Evolutionary conservation across 1,140 invertebrate genomes (phyloP).

Genomic region (Ganaspis sp.): DNA sequence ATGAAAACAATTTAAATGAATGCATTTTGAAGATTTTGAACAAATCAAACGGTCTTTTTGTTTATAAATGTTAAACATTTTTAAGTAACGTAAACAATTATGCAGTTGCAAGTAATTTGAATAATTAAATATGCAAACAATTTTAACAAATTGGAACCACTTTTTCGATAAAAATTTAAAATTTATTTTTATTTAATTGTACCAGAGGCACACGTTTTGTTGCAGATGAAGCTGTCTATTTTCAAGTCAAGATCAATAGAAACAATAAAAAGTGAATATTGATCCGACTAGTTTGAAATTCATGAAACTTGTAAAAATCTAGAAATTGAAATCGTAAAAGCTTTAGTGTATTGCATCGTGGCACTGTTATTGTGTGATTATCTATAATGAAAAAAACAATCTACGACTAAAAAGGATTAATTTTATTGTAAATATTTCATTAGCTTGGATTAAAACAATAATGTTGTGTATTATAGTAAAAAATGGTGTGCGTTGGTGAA

Average conservation of each 20-base stretch:
- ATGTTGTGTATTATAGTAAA: constrained; percentile 76
- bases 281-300: not conserved
- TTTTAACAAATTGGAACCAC: too few relatives aligned
- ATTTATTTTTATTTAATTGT: too few relatives aligned
- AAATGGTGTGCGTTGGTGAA: constrained; percentile 72
- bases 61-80: too few relatives aligned
- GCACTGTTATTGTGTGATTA: constrained; percentile 21
- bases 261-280: not conserved
- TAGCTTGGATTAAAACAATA: constrained; percentile 70
- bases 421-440: constrained; percentile 60
- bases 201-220: too few relatives aligned
- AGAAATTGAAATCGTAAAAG: constrained; percentile 11
- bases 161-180: too few relatives aligned
- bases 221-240: not conserved
- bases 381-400: not conserved
- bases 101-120: too few relatives aligned
- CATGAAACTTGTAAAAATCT: not conserved
- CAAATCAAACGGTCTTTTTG: too few relatives aligned
- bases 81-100: too few relatives aligned
- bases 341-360: constrained; percentile 25
- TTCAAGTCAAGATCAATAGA: not conserved
- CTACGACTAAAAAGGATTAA: constrained; percentile 31
- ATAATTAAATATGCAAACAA: too few relatives aligned
- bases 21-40: too few relatives aligned
- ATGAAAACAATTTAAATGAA: too few relatives aligned